Percentiles rank a stretch among this genome's conserved stretches.
Conservation (phyloP, 35 echinoderm and acorn worm species). For the Holothuria glaberrima region DNA sequence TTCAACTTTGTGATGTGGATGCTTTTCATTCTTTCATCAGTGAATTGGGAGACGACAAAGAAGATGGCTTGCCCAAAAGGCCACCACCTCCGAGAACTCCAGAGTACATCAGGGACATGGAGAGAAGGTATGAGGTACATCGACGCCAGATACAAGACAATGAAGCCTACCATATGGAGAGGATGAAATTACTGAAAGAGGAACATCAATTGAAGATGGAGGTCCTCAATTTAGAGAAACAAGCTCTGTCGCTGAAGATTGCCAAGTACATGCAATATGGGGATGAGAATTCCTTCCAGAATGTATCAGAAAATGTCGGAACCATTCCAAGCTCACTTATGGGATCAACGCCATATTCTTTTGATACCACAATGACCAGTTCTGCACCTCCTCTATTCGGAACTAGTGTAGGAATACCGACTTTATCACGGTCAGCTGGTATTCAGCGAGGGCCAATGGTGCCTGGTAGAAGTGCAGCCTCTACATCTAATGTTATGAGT, state of each 20-base stretch:
- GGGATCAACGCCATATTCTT: not conserved
- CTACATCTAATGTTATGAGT: too few relatives aligned
- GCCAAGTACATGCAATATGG: not conserved
- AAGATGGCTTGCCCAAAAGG: not conserved
- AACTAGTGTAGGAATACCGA: too few relatives aligned
- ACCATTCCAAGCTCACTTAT: not conserved
- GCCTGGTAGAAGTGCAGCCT: too few relatives aligned
- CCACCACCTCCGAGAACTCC: slow-evolving; percentile 15
- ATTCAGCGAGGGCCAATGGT: too few relatives aligned
- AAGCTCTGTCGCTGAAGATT: slow-evolving; percentile 9
- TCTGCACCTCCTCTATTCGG: not conserved
- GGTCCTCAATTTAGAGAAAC: slow-evolving; percentile 28
- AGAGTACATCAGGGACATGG: slow-evolving; percentile 33
- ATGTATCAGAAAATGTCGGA: not conserved
- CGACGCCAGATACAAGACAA: slow-evolving; percentile 26
- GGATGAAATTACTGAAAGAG: slow-evolving; percentile 28
- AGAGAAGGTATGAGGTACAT: slow-evolving; percentile 3
- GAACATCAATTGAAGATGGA: slow-evolving; percentile 47
- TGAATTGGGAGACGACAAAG: not conserved
- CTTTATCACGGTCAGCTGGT: not conserved
- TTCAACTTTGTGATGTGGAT: slow-evolving; percentile 40
- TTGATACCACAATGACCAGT: not conserved
- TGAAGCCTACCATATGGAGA: slow-evolving; percentile 9
- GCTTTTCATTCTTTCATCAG: slow-evolving; percentile 62
- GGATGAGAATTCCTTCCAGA: not conserved